Conservation (phyloP, 2,888 invertebrate genomes). For the Dolichopus griseipennis region DNA sequence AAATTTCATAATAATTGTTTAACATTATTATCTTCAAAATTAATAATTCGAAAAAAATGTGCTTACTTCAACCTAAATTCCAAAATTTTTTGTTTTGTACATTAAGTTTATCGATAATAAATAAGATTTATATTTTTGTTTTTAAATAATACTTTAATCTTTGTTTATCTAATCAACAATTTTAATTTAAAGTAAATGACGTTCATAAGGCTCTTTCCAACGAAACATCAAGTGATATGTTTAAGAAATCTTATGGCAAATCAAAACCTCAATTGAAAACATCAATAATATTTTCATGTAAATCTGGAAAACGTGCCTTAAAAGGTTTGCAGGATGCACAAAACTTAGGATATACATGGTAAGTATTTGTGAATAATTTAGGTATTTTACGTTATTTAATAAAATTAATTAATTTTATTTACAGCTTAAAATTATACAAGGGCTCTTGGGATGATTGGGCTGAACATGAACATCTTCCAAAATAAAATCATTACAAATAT, state of each 20-base stretch:
- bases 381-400: background rate
- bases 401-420: background rate
- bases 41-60: too few relatives aligned
- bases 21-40: too few relatives aligned
- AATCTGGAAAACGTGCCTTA: conserved; percentile 55
- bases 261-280: conserved; percentile 51
- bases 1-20: conserved; percentile 2
- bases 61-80: too few relatives aligned
- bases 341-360: conserved; percentile 28
- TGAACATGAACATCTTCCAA: background rate
- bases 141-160: too few relatives aligned
- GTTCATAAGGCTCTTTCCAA: conserved; percentile 28
- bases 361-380: background rate
- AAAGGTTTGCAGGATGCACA: conserved; percentile 50
- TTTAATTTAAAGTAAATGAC: conserved; percentile 13
- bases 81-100: too few relatives aligned
- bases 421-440: background rate
- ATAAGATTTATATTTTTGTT: too few relatives aligned
- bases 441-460: conserved; percentile 8
- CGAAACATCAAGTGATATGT: conserved; percentile 40
- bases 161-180: too few relatives aligned
- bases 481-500: background rate
- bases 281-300: conserved; percentile 59
- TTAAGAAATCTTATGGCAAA: conserved; percentile 49
- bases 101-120: too few relatives aligned